Evolutionary conservation across 2,888 invertebrate species (phyloP), one percentile per base, ranked within the genome.

Genomic region (Furcula furcula): DNA sequence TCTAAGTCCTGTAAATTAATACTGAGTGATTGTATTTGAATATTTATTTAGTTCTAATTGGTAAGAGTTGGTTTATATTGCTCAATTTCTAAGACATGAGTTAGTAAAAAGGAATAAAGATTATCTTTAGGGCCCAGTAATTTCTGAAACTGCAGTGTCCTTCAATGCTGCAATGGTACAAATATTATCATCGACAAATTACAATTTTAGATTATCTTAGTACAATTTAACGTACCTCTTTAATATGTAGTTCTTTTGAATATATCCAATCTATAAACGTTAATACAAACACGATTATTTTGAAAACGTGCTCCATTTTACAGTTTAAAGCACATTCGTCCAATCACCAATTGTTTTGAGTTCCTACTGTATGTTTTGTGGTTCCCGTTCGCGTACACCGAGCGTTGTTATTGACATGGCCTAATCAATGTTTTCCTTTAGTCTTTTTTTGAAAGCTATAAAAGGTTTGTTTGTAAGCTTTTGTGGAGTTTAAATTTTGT

Each of bases 161-260:
- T n/a, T n/a, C n/a, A n/a, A n/a, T n/a, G n/a, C n/a, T n/a, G n/a
- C n/a, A n/a, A n/a, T n/a, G n/a, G n/a, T n/a, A n/a, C n/a, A n/a
- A n/a, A n/a, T n/a, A n/a, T n/a, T n/a, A n/a, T n/a, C n/a, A n/a
- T n/a, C n/a, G n/a, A n/a, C n/a, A n/a, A n/a, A n/a, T n/a, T n/a
- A n/a, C n/a, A n/a, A n/a, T n/a, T n/a, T n/a, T n/a, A n/a, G n/a
- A n/a, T n/a, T n/a, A n/a, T n/a, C n/a, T n/a, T n/a, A n/a, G n/a
- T n/a, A n/a, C n/a, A n/a, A n/a, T n/a, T n/a, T n/a, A n/a, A 44
- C 59, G 29, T 41, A 68, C 68, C 50, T 55, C 46, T 55, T 65
- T 66, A 3, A 36, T 3, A 38, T 66, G 59, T 23, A 58, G 40
- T 36, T 63, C 46, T 33, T 63, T 63, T 10, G 54, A 29, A 10